phyloP scores from a whole-genome alignment of 1,140 invertebrate species.

The Trichoplusia ni region DNA sequence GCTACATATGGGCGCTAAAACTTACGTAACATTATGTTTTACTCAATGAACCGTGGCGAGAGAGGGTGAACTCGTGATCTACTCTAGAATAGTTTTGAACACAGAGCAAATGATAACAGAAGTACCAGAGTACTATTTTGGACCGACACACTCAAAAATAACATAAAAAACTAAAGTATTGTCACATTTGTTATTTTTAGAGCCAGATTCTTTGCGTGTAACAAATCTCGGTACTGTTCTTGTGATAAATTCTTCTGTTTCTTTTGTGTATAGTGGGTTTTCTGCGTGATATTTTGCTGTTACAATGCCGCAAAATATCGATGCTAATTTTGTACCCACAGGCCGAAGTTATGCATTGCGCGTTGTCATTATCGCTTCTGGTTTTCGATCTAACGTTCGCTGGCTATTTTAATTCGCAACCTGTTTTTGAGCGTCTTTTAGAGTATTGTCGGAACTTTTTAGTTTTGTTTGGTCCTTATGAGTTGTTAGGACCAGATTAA shows the following conservation, averaged over 20 bases:
- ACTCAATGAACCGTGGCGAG: constrained; percentile 30
- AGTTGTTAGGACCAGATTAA: too few relatives aligned
- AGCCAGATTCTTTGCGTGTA: too few relatives aligned
- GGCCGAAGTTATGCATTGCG: constrained; percentile 65
- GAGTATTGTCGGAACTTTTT: constrained; percentile 1
- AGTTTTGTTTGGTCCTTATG: not conserved
- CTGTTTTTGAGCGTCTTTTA: constrained; percentile 43
- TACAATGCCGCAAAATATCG: constrained; percentile 59
- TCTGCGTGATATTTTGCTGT: constrained; percentile 41
- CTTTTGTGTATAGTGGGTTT: not conserved
- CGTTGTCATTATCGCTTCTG: constrained; percentile 57
- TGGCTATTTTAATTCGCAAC: constrained; percentile 52
- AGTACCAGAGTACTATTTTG: not conserved
- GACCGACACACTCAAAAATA: not conserved
- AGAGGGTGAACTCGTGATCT: constrained; percentile 40
- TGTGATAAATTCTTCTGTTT: not conserved
- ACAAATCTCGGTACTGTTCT: too few relatives aligned
- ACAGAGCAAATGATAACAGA: not conserved
- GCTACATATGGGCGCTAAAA: not conserved
- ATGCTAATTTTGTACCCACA: constrained; percentile 58
- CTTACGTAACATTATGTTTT: constrained; percentile 25
- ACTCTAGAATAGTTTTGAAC: constrained; percentile 31
- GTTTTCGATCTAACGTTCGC: constrained; percentile 54
- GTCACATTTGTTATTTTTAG: not conserved
- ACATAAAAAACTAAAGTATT: not conserved